Conservation (phyloP, 2,113 vertebrate genomes). For the Engraulis encrasicolus region DNA sequence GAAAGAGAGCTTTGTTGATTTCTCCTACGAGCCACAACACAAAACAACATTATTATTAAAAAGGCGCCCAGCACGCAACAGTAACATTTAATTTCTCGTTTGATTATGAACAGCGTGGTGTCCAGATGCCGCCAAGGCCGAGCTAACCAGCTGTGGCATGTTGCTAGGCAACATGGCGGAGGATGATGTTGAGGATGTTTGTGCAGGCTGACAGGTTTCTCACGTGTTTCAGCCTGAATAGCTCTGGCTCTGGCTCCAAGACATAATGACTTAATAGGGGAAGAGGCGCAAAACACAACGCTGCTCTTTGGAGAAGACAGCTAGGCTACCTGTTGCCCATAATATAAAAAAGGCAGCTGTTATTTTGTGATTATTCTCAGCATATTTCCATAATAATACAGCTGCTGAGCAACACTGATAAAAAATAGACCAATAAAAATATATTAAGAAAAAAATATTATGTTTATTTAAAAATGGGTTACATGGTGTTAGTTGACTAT, state of each 20-base stretch:
- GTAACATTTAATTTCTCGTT: background rate
- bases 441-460: too few species aligned
- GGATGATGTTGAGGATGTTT: conserved; percentile 1
- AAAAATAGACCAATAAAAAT: too few species aligned
- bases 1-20: background rate
- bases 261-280: background rate
- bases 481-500: too few species aligned
- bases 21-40: background rate
- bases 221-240: background rate
- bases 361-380: too few species aligned
- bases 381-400: too few species aligned
- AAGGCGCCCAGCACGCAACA: background rate
- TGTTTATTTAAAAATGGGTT: too few species aligned
- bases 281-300: background rate
- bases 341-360: too few species aligned
- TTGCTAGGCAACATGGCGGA: background rate
- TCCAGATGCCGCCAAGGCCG: background rate
- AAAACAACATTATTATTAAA: background rate
- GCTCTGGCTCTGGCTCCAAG: background rate
- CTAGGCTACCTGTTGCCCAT: too few species aligned
- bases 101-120: background rate
- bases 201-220: background rate
- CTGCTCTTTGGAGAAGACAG: too few species aligned
- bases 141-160: background rate
- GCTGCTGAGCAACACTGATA: too few species aligned